These are phyloP conservation scores for Metallyticus violacea DNA, from an alignment of 2,888 invertebrate genomes.

Conservation along the genomic window DNA sequence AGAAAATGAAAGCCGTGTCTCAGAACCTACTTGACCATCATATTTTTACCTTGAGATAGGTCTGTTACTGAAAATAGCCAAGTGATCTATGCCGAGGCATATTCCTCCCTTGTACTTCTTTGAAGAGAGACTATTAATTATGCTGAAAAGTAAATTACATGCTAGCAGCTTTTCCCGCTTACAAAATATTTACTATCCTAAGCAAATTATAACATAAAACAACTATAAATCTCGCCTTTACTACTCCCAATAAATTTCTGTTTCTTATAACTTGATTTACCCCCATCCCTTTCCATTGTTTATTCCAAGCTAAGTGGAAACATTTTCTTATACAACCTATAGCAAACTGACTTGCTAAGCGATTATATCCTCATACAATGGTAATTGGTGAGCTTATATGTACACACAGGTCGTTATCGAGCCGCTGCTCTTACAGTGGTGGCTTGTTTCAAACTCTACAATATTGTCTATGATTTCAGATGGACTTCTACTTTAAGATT, in stretches of 20 bases:
- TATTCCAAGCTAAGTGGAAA: not conserved
- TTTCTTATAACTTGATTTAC: not conserved
- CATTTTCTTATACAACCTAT: not conserved
- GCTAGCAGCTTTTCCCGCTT: not conserved
- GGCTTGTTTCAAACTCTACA: no score
- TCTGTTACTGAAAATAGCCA: no score
- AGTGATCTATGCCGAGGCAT: not conserved
- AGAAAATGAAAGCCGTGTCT: not conserved
- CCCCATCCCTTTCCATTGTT: not conserved
- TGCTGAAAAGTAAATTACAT: not conserved
- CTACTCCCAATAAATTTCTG: not conserved
- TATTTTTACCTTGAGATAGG: not conserved
- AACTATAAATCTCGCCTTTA: not conserved
- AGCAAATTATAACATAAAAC: not conserved
- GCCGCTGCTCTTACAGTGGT: not conserved
- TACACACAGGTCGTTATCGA: not conserved
- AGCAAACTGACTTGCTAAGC: not conserved
- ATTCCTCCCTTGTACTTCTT: not conserved
- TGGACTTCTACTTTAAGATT: no score
- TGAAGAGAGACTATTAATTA: not conserved
- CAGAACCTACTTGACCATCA: not conserved
- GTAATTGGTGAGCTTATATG: not conserved
- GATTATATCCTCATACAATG: not conserved
- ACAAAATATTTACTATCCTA: not conserved
- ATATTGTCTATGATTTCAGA: no score